Evolutionary conservation across 2,797 vertebrate genomes (phyloP), one percentile per base, ranked within the genome.

Genomic region (Orientallactaga sibirica): DNA sequence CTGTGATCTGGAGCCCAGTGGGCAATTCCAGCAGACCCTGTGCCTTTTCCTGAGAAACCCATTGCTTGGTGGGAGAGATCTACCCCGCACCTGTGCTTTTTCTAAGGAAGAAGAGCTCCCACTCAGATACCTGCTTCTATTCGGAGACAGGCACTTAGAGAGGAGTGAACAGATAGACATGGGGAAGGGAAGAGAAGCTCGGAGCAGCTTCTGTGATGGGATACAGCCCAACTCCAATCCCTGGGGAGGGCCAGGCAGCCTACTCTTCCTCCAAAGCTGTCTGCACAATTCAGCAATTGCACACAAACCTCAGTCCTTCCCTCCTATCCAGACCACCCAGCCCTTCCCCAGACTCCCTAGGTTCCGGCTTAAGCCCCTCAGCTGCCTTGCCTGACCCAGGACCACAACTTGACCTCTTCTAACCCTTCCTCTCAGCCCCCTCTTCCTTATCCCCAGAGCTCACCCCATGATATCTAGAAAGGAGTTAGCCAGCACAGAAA

Each of bases 91-190:
- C 48, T n/a, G 2, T 19, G 12, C 73, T n/a, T 52, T 77, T 55
- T 58, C 5, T 22, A 78, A 24, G 37, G 1, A 8, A 70, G 25
- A 71, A 18, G 12, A 7, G 20, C 33, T 3, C 58, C 22, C n/a
- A 1, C 68, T 33, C 66, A 87, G 58, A 2, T 33, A 58, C 83
- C 86, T 88, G 9, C 29, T 86, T 83, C 71, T 90, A 1, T 74
- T 76, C 58, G 88, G 81, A 58, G 58, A 88, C 24, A 80, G 4
- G 86, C 43, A 24, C 76, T 64, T 76, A 43, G 64, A 88, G 92
- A 86, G 64, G 58, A 58, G 0, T 77, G 29, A 66, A 74, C 52
- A 80, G 80, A 86, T 70, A 88, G 22, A 1, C 84, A 24, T 67
- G 76, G 41, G 24, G 62, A n/a, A 29, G 41, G 11, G 9, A 68